Percentiles rank a stretch among this genome's conserved stretches.
These are phyloP conservation scores for Carettochelys insculpta DNA, from an alignment of 2,113 vertebrate genomes.

Conservation along the genomic window DNA sequence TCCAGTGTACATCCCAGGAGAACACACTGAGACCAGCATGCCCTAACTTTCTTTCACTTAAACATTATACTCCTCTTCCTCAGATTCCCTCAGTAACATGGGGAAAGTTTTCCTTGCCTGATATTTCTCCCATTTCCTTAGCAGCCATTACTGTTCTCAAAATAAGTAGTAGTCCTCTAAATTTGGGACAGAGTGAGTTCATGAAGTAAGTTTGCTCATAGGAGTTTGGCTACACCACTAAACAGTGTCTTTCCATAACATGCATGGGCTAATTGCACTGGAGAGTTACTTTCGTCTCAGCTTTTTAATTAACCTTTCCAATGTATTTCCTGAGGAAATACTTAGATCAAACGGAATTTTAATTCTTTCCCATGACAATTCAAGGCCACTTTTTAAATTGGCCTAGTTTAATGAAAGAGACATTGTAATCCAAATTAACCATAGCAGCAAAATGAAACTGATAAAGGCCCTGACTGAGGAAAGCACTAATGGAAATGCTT, in stretches of 20 bases:
- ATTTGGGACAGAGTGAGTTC: not conserved
- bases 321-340: slow-evolving; percentile 55
- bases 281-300: slow-evolving; percentile 16
- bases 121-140: slow-evolving; percentile 56
- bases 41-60: slow-evolving; percentile 68
- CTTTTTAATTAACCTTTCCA: slow-evolving; percentile 24
- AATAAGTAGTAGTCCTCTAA: slow-evolving; percentile 52
- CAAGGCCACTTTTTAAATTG: not conserved
- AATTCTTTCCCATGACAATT: not conserved
- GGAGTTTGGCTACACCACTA: slow-evolving; percentile 34
- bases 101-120: slow-evolving; percentile 78
- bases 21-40: not conserved
- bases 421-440: slow-evolving; percentile 14
- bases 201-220: slow-evolving; percentile 9
- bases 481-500: not conserved
- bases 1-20: not conserved
- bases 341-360: slow-evolving; percentile 50
- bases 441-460: not conserved
- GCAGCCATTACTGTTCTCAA: slow-evolving; percentile 66
- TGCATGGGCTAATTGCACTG: not conserved
- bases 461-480: not conserved
- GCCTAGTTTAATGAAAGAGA: slow-evolving; percentile 15
- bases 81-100: slow-evolving; percentile 71
- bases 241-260: not conserved
- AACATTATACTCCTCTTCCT: slow-evolving; percentile 74